A percentile compares a stretch with the other conserved stretches of the same genome.
These are phyloP conservation scores for Marronus borbonicus DNA, from an alignment of 2,888 invertebrate species.

Conservation along the genomic window DNA sequence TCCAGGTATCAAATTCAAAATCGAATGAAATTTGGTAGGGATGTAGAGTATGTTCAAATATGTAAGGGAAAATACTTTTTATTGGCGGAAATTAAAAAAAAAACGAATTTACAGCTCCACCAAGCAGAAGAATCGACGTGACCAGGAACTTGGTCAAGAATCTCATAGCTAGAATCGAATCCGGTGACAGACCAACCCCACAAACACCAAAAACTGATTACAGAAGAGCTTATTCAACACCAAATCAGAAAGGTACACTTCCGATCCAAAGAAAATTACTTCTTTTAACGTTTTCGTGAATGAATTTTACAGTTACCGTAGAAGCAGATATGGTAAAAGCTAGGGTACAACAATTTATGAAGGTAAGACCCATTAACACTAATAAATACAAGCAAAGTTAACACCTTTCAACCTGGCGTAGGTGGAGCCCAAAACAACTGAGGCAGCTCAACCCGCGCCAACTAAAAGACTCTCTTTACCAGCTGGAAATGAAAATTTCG, in stretches of 20 bases:
- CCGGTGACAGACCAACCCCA: not conserved
- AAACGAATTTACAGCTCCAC: not conserved
- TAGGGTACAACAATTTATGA: constrained; percentile 19
- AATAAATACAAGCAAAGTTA: not conserved
- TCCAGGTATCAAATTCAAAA: too few species aligned
- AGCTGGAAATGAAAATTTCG: not conserved
- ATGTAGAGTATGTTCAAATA: too few species aligned
- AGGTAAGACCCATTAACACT: not conserved
- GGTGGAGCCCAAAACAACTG: not conserved
- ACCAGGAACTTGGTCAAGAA: constrained; percentile 10
- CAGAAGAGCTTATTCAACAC: not conserved
- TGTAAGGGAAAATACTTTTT: too few species aligned
- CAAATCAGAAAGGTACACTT: constrained; percentile 6
- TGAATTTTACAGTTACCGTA: not conserved
- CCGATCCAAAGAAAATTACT: not conserved
- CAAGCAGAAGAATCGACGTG: not conserved
- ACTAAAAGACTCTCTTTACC: not conserved
- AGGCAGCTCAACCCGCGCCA: not conserved
- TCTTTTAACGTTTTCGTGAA: not conserved
- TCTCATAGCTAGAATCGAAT: constrained; percentile 24
- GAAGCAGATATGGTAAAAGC: constrained; percentile 26
- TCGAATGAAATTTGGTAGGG: too few species aligned
- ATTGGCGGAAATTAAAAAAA: too few species aligned
- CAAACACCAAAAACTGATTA: constrained; percentile 11
- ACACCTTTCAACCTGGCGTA: not conserved